Evolutionary conservation across 2,888 invertebrate genomes (phyloP), one percentile per base, ranked within the genome.

Genomic region (Mechanitis mazaeus): DNA sequence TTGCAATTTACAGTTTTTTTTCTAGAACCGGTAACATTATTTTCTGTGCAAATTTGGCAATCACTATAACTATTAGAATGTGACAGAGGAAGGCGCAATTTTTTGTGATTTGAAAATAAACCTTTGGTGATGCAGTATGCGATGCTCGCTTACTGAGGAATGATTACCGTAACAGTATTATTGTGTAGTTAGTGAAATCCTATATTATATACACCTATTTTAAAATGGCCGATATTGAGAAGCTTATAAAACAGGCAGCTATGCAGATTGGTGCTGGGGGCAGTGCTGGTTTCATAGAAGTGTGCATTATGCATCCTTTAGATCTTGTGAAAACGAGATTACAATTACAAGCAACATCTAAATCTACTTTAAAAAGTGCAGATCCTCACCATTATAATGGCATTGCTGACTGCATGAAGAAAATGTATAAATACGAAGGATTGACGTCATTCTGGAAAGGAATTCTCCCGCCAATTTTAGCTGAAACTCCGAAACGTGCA

Each of bases 231-330:
- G 89, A 90, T 55, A 66, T 86, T 55, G 85, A 90, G 68, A 84
- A 80, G 66, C 65, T 92, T 62, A 73, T 93, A 50, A 94, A 94
- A 78, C 93, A 95, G 81, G 95, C 94, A 60, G 92, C 92, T 0
- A 94, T 96, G 86, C 96, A 96, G 88, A 93, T 96, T 73, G 94
- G 94, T 56, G 94, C 97, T 66, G 97, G 97, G 65, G 97, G 97
- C 60, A 96, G 95, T 69, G 97, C 97, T 73, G 96, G 96, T 81
- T 97, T 98, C 84, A 93, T 97, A 56, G 98, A 98, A 92, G 97
- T 98, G 65, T 97, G 96, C 80, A 94, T 98, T 58, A 98, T 98
- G 98, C 98, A 98, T 86, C 98, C 98, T 0, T 87, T 98, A 79
- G 98, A 98, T 85, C 91, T 98, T 64, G 94, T 98, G 2, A 98